These are phyloP conservation scores for Xiphias gladius DNA, from an alignment of 2,113 vertebrate species.

Conservation along the genomic window DNA sequence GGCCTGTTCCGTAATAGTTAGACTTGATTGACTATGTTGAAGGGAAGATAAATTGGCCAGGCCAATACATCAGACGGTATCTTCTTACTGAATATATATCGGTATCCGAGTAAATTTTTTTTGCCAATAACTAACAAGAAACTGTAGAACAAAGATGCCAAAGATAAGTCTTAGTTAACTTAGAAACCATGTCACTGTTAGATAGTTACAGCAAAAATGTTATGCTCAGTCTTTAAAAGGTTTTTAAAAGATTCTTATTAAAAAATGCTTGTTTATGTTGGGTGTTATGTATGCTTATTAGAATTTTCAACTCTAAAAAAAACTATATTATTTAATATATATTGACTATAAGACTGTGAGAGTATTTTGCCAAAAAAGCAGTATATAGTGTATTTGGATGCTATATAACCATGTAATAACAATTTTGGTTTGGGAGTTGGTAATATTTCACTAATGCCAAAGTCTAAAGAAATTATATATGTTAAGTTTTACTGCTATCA, in stretches of 20 bases:
- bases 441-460: not conserved
- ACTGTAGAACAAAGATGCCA: not conserved
- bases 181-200: not conserved
- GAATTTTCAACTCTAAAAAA: not conserved
- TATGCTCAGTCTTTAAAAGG: not conserved
- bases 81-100: too few species aligned
- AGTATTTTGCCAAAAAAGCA: not conserved
- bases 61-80: not conserved
- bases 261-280: not conserved
- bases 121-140: not conserved
- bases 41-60: not conserved
- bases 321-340: not conserved
- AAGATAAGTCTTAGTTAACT: too few species aligned
- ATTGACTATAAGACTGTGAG: not conserved
- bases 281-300: not conserved
- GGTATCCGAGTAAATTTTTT: too few species aligned
- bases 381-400: not conserved
- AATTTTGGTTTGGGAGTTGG: not conserved
- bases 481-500: slow-evolving; percentile 1
- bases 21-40: not conserved
- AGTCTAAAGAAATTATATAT: not conserved
- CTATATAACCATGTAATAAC: not conserved
- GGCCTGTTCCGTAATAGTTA: not conserved
- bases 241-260: not conserved
- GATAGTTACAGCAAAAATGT: not conserved